phyloP scores from a whole-genome alignment of 2,113 vertebrate species.

The Pionites leucogaster region DNA sequence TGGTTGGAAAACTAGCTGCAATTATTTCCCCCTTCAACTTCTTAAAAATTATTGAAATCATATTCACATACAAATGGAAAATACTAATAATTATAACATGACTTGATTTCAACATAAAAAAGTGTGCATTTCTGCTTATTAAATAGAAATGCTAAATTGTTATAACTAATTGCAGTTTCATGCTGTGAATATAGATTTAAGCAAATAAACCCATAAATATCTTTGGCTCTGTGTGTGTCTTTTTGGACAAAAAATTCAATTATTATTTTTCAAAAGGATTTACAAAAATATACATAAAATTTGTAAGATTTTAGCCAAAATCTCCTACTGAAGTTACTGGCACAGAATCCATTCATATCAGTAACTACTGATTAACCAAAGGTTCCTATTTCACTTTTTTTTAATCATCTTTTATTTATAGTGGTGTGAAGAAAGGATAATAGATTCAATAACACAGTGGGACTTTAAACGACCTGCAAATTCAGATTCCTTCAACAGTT shows the following conservation, averaged over 20 bases:
- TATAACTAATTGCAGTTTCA: background rate
- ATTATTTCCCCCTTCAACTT: background rate
- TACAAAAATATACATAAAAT: background rate
- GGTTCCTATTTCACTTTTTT: background rate
- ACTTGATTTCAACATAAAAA: background rate
- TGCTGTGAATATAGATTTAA: background rate
- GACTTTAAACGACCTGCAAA: background rate
- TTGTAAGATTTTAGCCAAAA: background rate
- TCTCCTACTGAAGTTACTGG: background rate
- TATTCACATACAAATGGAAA: background rate
- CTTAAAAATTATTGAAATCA: background rate
- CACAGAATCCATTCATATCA: background rate
- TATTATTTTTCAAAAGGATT: background rate
- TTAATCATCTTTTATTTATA: background rate
- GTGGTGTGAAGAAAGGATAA: background rate
- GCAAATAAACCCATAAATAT: background rate
- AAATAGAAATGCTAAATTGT: background rate
- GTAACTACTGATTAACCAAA: background rate
- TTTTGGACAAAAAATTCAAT: background rate
- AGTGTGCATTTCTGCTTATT: background rate
- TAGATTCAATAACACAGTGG: background rate
- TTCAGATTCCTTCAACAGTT: background rate
- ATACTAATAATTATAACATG: background rate
- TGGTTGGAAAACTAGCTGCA: background rate
- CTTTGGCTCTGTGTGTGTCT: background rate